phyloP scores from a whole-genome alignment of 1,140 invertebrate genomes.

The Pollicipes pollicipes region DNA sequence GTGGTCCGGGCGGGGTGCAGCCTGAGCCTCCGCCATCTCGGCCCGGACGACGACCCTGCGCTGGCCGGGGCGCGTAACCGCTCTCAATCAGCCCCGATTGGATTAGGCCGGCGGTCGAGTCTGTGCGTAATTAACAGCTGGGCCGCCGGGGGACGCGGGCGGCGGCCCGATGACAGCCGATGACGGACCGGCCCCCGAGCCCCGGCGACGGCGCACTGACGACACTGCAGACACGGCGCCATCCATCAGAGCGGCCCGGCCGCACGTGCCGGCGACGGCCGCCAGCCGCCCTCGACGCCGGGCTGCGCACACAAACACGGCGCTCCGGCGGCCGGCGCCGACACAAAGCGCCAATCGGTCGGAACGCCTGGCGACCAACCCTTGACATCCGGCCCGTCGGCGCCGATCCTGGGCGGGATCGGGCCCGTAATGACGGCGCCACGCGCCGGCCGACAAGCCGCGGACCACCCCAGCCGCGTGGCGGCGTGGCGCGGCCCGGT shows the following conservation, averaged over 20 bases:
- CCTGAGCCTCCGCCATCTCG: too few relatives aligned
- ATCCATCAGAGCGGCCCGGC: not conserved
- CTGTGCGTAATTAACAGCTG: not conserved
- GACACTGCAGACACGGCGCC: not conserved
- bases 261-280: not conserved
- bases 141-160: too few relatives aligned
- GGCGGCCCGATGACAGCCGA: not conserved
- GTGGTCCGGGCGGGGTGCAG: too few relatives aligned
- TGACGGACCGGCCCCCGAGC: not conserved
- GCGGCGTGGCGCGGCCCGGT: too few relatives aligned
- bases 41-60: not conserved
- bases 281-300: too few relatives aligned
- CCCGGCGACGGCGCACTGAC: not conserved
- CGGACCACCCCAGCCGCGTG: not conserved
- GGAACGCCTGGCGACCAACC: not conserved
- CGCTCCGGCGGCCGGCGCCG: too few relatives aligned
- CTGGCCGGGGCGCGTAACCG: not conserved
- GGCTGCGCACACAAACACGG: too few relatives aligned
- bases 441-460: not conserved
- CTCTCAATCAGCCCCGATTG: not conserved
- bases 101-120: not conserved
- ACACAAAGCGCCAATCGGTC: not conserved
- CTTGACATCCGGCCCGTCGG: not conserved
- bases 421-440: not conserved
- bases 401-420: too few relatives aligned